These are phyloP conservation scores for Acanthochromis polyacanthus DNA, from an alignment of 2,113 vertebrate species.

Conservation along the genomic window DNA sequence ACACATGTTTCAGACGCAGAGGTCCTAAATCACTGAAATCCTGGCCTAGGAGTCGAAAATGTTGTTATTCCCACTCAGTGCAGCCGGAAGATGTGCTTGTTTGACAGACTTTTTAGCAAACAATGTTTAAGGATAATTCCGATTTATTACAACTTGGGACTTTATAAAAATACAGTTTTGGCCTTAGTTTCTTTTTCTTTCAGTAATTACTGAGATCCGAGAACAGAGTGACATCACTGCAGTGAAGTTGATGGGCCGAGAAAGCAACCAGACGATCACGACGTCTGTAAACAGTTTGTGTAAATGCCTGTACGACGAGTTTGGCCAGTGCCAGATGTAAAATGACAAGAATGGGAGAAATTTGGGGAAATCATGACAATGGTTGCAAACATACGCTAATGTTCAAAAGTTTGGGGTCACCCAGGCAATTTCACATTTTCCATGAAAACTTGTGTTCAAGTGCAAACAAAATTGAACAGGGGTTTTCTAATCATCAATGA, in stretches of 20 bases:
- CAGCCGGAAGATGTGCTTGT: background rate
- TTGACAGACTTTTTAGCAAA: slow-evolving; percentile 6
- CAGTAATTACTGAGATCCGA: background rate
- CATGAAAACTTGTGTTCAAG: too few relatives aligned
- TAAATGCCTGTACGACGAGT: background rate
- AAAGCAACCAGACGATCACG: background rate
- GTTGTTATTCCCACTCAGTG: background rate
- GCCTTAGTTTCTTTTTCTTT: background rate
- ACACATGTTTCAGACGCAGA: background rate
- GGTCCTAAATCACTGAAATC: slow-evolving; percentile 18
- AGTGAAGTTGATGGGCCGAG: background rate
- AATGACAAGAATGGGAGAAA: too few relatives aligned
- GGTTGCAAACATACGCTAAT: too few relatives aligned
- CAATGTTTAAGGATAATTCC: background rate
- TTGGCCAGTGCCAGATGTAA: background rate
- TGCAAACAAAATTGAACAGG: too few relatives aligned
- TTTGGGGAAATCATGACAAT: too few relatives aligned
- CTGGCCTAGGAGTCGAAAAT: background rate
- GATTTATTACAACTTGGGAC: slow-evolving; percentile 2
- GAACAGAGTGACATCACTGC: background rate
- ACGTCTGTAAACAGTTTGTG: slow-evolving; percentile 4
- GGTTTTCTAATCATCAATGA: too few relatives aligned
- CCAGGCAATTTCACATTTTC: too few relatives aligned
- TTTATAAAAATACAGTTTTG: background rate
- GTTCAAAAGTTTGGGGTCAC: too few relatives aligned